Evolutionary conservation across 2,797 vertebrate species (phyloP), one percentile per base, ranked within the genome.

Genomic region (Manis crassicaudata): DNA sequence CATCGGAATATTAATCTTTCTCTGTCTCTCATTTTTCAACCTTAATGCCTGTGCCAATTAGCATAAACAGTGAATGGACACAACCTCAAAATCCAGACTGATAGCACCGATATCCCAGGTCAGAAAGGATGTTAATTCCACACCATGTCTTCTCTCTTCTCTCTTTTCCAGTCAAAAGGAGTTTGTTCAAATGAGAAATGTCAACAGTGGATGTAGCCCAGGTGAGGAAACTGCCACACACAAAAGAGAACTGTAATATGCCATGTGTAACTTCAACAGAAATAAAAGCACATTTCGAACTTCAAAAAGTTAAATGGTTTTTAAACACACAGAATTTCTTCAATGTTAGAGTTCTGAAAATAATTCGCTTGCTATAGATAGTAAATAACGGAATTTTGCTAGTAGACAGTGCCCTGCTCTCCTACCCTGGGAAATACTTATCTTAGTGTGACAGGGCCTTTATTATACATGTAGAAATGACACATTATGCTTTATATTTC

Each of bases 251-350:
- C 50, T 91, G 14, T 65, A 84, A 92, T 7, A 50, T 75, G 50
- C 37, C 11, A 23, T 50, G 46, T 91, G 50, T 80, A 27, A 88
- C 18, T 77, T 89, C 25, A 52, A 25, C 0, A 70, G 37, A 67
- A 63, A 87, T 56, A 43, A 83, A 86, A 75, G 5, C 0, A n/a
- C 12, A 92, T 85, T 87, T 65, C 73, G 46, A 73, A 62, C 88
- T 88, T 84, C 18, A 77, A 92, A 96, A 84, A n/a, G 40, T 40
- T 56, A 72, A 40, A 80, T 81, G 4, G 70, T 70, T 56, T 96
- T 92, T 87, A 40, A 75, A 56, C n/a, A 81, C 0, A 63, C 5
- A 67, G 27, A 1, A 60, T 60, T 85, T 67, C 17, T 94, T 90
- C n/a, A 52, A 58, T 75, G 75, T 54, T 68, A 62, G 18, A 35